phyloP scores from a whole-genome alignment of 2,113 vertebrate genomes.

The Castor canadensis region DNA sequence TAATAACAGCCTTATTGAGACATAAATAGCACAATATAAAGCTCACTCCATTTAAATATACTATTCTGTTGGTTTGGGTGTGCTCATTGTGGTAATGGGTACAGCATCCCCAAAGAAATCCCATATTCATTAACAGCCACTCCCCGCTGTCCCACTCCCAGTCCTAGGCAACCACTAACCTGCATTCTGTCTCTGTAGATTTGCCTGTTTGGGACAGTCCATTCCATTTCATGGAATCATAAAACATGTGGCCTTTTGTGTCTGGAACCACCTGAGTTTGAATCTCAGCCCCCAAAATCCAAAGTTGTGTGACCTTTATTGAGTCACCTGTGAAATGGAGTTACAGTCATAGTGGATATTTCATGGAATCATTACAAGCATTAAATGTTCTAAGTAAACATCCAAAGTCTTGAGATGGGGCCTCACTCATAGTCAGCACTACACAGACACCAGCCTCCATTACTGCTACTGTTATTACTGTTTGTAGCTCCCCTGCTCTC shows the following conservation, averaged over 20 bases:
- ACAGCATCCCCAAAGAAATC: not conserved
- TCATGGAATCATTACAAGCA: not conserved
- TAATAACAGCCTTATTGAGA: not conserved
- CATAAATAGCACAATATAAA: not conserved
- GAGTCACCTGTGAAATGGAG: not conserved
- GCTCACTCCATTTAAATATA: not conserved
- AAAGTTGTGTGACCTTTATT: not conserved
- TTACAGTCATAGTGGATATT: not conserved
- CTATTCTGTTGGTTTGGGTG: not conserved
- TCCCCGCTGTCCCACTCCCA: fast-evolving
- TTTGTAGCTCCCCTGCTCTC: not conserved
- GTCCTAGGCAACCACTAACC: not conserved
- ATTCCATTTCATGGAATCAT: not conserved
- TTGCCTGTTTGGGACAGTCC: not conserved
- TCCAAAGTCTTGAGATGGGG: not conserved
- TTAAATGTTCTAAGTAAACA: not conserved
- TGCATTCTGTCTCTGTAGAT: not conserved
- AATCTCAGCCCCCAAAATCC: not conserved
- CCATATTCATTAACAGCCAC: too few relatives aligned
- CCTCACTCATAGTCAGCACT: not conserved
- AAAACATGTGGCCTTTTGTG: not conserved
- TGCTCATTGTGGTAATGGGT: not conserved
- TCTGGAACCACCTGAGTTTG: not conserved
- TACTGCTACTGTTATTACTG: too few relatives aligned
- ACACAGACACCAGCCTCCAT: not conserved